Conservation (phyloP, 2,113 vertebrate genomes). For the Pongo abelii region DNA sequence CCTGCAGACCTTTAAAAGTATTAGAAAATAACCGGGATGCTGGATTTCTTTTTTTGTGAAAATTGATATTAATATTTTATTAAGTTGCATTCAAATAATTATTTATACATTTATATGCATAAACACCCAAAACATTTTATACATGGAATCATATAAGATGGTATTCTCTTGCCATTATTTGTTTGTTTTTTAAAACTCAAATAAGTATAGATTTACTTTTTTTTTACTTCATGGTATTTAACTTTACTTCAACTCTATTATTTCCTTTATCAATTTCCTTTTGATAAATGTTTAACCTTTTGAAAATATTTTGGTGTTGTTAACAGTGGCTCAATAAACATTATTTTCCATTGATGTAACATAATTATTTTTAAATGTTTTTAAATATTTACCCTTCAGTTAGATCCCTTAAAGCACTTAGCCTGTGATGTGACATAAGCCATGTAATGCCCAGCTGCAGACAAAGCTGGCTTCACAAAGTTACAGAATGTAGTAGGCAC, state of each 20-base stretch:
- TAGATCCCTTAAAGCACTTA: not conserved
- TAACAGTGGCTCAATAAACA: not conserved
- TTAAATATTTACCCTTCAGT: not conserved
- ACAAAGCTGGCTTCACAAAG: not conserved
- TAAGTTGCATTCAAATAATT: not conserved
- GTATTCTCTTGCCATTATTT: not conserved
- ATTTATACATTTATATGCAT: not conserved
- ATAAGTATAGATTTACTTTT: not conserved
- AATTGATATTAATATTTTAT: not conserved
- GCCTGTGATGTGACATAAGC: not conserved
- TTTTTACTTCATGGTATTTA: not conserved
- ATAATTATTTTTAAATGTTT: not conserved
- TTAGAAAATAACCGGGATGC: not conserved
- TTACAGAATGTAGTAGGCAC: not conserved
- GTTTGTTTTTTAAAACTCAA: not conserved
- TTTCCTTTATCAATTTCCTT: not conserved
- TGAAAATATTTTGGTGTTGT: not conserved
- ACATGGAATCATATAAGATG: not conserved
- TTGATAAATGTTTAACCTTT: not conserved
- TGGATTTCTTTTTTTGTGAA: conserved; percentile 17
- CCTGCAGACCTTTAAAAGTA: not conserved
- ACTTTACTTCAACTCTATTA: not conserved
- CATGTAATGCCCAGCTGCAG: not conserved
- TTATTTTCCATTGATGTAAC: not conserved
- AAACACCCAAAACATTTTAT: not conserved